Percentiles rank a stretch among this genome's conserved stretches.
phyloP scores from a whole-genome alignment of 2,113 vertebrate species.

The Donacobius atricapilla region DNA sequence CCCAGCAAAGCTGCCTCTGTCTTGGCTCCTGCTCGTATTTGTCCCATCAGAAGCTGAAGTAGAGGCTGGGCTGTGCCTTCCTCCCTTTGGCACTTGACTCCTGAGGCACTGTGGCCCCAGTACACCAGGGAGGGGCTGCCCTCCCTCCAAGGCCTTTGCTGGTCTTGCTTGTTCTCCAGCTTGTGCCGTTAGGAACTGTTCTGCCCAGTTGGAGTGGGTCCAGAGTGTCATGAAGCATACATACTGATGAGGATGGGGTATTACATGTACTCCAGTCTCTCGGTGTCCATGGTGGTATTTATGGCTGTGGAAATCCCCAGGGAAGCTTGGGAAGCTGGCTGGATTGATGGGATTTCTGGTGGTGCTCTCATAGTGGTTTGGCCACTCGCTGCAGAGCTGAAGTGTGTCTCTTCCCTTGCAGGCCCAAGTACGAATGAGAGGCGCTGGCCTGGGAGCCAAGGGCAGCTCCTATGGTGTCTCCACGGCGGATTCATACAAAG shows the following conservation, averaged over 20 bases:
- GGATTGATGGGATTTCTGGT: not conserved
- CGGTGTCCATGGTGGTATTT: not conserved
- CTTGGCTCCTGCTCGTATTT: not conserved
- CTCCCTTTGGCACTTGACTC: not conserved
- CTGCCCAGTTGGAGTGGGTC: not conserved
- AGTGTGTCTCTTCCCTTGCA: constrained; percentile 37
- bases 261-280: rapidly evolving
- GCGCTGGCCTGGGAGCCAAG: constrained; percentile 93
- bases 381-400: not conserved
- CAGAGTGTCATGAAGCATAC: rapidly evolving
- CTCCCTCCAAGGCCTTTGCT: not conserved
- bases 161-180: not conserved
- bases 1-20: not conserved
- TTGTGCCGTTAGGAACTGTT: not conserved
- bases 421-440: constrained; percentile 92
- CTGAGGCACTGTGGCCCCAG: not conserved
- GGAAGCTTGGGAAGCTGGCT: not conserved
- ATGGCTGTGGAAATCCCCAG: not conserved
- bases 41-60: rapidly evolving
- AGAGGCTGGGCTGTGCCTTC: not conserved
- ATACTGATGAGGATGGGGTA: rapidly evolving
- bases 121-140: not conserved
- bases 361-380: rapidly evolving
- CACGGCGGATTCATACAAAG: constrained; percentile 94
- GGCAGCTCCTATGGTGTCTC: constrained; percentile 91